A percentile compares a stretch with the other conserved stretches of the same genome.
These are phyloP conservation scores for Saturnia pavonia DNA, from an alignment of 2,888 invertebrate species.

Conservation along the genomic window DNA sequence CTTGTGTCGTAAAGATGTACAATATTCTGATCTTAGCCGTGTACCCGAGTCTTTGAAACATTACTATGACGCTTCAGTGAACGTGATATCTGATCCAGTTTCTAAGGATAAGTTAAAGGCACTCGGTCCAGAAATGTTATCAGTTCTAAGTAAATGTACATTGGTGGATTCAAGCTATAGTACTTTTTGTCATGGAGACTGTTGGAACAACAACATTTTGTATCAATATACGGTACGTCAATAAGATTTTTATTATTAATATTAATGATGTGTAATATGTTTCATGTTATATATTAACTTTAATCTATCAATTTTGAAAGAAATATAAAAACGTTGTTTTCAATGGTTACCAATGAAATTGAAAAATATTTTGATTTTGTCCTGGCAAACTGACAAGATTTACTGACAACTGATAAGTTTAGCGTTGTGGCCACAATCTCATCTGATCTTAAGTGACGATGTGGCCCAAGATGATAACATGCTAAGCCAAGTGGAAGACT, in stretches of 20 bases:
- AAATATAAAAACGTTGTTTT: not conserved
- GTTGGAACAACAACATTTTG: slow-evolving; percentile 64
- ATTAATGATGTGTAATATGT: not conserved
- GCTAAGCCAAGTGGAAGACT: too few relatives aligned
- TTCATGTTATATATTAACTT: not conserved
- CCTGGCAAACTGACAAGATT: too few relatives aligned
- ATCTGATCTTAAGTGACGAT: too few relatives aligned
- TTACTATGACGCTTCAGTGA: slow-evolving; percentile 57
- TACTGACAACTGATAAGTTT: too few relatives aligned
- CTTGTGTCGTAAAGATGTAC: slow-evolving; percentile 50
- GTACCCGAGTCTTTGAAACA: slow-evolving; percentile 49
- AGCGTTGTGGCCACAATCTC: too few relatives aligned
- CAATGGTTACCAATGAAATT: not conserved
- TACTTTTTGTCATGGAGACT: slow-evolving; percentile 64
- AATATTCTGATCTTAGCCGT: slow-evolving; percentile 51
- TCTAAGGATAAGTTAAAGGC: slow-evolving; percentile 46
- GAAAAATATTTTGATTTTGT: not conserved
- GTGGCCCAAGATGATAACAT: too few relatives aligned
- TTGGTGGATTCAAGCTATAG: slow-evolving; percentile 43
- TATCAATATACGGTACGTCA: slow-evolving; percentile 56
- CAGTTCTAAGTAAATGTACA: slow-evolving; percentile 53
- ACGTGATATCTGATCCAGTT: slow-evolving; percentile 46
- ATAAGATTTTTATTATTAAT: not conserved
- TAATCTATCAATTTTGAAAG: not conserved
- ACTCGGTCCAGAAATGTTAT: slow-evolving; percentile 47